Evolutionary conservation across 1,140 invertebrate genomes (phyloP), one percentile per base, ranked within the genome.

Genomic region (Dreissena polymorpha): DNA sequence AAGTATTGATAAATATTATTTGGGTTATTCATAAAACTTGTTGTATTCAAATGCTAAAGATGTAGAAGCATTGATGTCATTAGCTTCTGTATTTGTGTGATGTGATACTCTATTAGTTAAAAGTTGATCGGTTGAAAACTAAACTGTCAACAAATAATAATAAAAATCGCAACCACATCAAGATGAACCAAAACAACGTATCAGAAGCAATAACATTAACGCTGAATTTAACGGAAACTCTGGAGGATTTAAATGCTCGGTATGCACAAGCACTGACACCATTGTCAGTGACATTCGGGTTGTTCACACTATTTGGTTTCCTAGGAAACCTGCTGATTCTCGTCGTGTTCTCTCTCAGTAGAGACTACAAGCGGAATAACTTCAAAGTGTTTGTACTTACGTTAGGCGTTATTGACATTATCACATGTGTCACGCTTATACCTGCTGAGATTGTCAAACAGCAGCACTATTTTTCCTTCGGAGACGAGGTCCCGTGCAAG

Each of bases 331-430:
- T 21, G 21, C 0, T 73, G 16, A 27, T 73, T 8, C n/a, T 73
- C 16, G n/a, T 73, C n/a, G 50, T 73, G 14, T 57, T 73, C 51
- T 73, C 50, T 21, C 7, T 14, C 16, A 23, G 51, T 50, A 49
- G 50, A 23, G 51, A 73, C 12, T 57, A 73, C 21, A 21, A 21
- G 8, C 39, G 51, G 10, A 51, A 0, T 53, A 73, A 73, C 18
- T 57, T 73, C 71, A 73, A 73, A 73, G 50, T 72, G 27, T 72
- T 73, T 73, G 16, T n/a, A n/a, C n/a, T 73, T 10, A 51, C 27
- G 21, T 27, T 73, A 18, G 71, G 18, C 16, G 39, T 55, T 21
- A 18, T 73, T 16, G 71, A 73, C 51, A n/a, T 73, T 0, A 10
- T 73, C 49, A 53, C 39, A 21, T 73, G 71, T 53, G n/a, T 55